Evolutionary conservation across 2,888 invertebrate genomes (phyloP).

Genomic region (Dasysyrphus albostriatus): DNA sequence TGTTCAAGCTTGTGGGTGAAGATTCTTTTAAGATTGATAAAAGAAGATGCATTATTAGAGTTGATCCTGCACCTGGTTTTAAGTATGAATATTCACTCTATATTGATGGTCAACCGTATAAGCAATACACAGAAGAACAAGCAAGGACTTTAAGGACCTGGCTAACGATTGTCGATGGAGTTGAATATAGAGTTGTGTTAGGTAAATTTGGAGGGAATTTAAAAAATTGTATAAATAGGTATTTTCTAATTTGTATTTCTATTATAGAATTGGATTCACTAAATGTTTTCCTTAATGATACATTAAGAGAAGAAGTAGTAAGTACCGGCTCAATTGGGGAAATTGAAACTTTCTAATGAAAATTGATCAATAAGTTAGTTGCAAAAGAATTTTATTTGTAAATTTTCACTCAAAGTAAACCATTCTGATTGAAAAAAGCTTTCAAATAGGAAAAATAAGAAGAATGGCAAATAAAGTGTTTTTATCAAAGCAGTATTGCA

Average conservation of each 20-base stretch:
- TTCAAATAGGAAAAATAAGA: too few species aligned
- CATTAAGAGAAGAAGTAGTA: slow-evolving; percentile 81
- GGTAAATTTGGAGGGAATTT: slow-evolving; percentile 49
- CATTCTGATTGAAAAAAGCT: too few species aligned
- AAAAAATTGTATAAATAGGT: not conserved
- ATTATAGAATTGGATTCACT: slow-evolving; percentile 85
- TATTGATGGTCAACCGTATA: slow-evolving; percentile 92
- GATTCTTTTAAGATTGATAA: slow-evolving; percentile 90
- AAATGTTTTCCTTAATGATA: slow-evolving; percentile 82
- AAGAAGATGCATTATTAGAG: slow-evolving; percentile 82
- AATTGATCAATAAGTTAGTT: too few species aligned
- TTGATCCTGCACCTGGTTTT: slow-evolving; percentile 88
- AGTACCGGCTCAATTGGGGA: slow-evolving; percentile 25
- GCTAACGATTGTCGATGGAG: slow-evolving; percentile 85
- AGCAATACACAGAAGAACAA: slow-evolving; percentile 92
- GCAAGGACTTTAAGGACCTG: slow-evolving; percentile 91
- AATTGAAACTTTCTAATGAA: too few species aligned
- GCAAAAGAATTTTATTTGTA: too few species aligned
- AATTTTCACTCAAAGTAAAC: too few species aligned
- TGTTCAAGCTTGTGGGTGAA: slow-evolving; percentile 95
- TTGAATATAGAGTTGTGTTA: slow-evolving; percentile 88
- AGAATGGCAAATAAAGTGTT: too few species aligned
- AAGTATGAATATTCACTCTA: slow-evolving; percentile 92
- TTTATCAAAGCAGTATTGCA: too few species aligned
- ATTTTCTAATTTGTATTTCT: not conserved